phyloP scores from a whole-genome alignment of 1,140 invertebrate species.

The Helicoverpa armigera region DNA sequence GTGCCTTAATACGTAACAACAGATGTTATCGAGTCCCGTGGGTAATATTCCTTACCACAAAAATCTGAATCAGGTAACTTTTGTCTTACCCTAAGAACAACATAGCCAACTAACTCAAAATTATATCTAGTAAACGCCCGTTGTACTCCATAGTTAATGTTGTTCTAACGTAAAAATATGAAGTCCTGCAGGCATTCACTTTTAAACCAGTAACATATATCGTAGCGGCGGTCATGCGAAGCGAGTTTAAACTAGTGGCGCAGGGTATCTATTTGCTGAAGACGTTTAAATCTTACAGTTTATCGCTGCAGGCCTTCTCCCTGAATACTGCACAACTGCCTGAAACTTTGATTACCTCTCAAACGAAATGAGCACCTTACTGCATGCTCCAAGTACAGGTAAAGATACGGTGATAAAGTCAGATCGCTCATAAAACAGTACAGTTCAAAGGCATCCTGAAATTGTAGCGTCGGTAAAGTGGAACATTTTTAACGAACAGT shows the following conservation, averaged over 20 bases:
- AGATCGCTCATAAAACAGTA: conserved; percentile 1
- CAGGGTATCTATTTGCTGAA: not conserved
- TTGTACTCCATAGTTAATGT: not conserved
- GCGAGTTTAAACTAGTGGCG: not conserved
- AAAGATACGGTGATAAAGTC: not conserved
- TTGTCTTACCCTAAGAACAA: not conserved
- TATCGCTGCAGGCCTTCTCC: not conserved
- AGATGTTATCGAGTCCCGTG: no score
- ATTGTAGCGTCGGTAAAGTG: not conserved
- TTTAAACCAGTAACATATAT: not conserved
- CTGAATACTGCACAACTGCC: conserved; percentile 21
- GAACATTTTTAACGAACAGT: conserved; percentile 4
- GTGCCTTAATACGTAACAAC: no score
- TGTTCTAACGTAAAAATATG: not conserved
- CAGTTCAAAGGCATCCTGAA: not conserved
- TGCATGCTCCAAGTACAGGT: not conserved
- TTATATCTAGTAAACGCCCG: no score
- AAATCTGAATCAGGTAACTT: no score
- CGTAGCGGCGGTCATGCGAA: not conserved
- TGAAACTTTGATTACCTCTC: not conserved
- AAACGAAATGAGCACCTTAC: not conserved
- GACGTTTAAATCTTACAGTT: conserved; percentile 15
- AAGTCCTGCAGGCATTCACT: not conserved
- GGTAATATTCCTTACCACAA: no score
- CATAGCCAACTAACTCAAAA: not conserved